phyloP scores from a whole-genome alignment of 2,113 vertebrate genomes.

The Bucco capensis region DNA sequence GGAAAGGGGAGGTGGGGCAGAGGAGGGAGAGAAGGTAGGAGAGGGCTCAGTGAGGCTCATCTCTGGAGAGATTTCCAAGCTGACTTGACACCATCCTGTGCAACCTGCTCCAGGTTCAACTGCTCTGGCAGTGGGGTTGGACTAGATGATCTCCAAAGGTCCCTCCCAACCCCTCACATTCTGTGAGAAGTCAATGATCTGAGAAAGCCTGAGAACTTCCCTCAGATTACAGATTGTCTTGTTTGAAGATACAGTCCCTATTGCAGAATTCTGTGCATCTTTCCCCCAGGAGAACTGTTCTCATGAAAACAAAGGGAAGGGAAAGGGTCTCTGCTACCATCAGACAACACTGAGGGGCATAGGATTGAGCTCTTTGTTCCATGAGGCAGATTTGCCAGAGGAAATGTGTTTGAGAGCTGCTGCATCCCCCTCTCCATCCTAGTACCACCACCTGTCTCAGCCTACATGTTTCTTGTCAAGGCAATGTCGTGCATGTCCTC shows the following conservation, averaged over 20 bases:
- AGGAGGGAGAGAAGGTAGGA: too few species aligned
- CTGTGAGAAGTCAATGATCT: too few species aligned
- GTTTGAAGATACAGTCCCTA: neutral
- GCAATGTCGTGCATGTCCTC: neutral
- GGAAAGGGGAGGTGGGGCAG: too few species aligned
- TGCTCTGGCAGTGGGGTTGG: too few species aligned
- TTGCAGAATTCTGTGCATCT: neutral
- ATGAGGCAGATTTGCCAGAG: neutral
- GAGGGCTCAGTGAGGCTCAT: too few species aligned
- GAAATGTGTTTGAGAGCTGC: fast-evolving
- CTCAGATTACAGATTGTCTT: too few species aligned
- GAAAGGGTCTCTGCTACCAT: neutral
- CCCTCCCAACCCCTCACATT: too few species aligned
- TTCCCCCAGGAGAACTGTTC: neutral
- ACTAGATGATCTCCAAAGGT: too few species aligned
- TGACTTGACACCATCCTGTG: too few species aligned
- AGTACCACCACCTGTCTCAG: neutral
- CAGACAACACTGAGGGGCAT: neutral
- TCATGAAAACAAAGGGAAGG: neutral
- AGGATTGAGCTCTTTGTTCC: neutral
- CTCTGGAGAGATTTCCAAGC: too few species aligned
- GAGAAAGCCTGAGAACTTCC: too few species aligned
- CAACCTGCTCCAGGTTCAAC: too few species aligned
- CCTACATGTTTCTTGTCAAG: neutral
- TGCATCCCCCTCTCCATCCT: neutral